phyloP scores from a whole-genome alignment of 2,888 invertebrate species.

The Baccha elongata region DNA sequence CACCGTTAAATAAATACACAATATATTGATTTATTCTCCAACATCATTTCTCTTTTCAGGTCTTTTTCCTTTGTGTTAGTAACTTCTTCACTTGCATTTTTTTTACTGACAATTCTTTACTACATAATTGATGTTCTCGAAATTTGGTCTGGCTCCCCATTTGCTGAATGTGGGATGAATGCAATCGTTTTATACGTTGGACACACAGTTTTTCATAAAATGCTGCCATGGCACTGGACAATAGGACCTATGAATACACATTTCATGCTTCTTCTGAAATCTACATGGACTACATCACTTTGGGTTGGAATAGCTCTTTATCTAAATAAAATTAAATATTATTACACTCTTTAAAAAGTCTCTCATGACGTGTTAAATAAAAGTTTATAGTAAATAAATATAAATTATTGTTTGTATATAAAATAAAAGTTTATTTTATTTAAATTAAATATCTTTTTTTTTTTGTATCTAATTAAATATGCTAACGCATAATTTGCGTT shows the following conservation, averaged over 20 bases:
- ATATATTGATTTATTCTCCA: too few relatives aligned
- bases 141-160: constrained; percentile 94
- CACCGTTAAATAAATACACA: too few relatives aligned
- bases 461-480: constrained; percentile 49
- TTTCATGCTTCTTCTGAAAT: constrained; percentile 87
- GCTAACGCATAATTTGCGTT: constrained; percentile 52
- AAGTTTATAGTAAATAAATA: not conserved
- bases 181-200: constrained; percentile 94
- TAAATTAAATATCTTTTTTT: constrained; percentile 43
- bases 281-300: constrained; percentile 91
- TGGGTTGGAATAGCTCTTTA: constrained; percentile 92
- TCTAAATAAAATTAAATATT: constrained; percentile 87
- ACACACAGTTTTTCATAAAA: constrained; percentile 88
- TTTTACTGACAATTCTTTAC: constrained; percentile 89
- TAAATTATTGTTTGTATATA: constrained; percentile 36
- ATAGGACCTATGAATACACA: constrained; percentile 89
- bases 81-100: constrained; percentile 90
- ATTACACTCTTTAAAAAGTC: constrained; percentile 77
- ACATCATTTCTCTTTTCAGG: constrained; percentile 65
- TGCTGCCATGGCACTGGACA: constrained; percentile 93
- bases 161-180: constrained; percentile 95
- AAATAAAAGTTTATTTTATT: constrained; percentile 49
- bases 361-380: not conserved
- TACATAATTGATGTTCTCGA: constrained; percentile 89
- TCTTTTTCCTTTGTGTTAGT: constrained; percentile 93